phyloP scores from a whole-genome alignment of 2,888 invertebrate species.

The Temnothorax ravouxi region DNA sequence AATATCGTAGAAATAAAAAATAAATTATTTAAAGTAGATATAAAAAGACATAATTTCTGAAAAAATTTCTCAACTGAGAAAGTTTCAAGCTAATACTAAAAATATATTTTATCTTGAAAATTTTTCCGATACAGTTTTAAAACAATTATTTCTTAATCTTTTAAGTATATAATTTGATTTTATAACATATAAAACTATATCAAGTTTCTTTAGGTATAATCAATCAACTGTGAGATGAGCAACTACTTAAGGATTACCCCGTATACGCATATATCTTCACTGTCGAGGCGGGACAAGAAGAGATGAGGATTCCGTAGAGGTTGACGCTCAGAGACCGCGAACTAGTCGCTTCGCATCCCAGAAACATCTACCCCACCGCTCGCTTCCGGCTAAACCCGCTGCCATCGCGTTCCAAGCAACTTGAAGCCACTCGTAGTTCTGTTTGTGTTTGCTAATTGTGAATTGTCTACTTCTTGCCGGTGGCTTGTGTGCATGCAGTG shows the following conservation, averaged over 20 bases:
- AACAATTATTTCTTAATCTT: not conserved
- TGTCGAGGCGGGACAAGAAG: slow-evolving; percentile 67
- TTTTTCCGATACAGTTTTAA: not conserved
- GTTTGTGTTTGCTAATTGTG: slow-evolving; percentile 87
- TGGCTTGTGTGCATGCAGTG: slow-evolving; percentile 68
- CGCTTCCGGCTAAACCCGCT: slow-evolving; percentile 81
- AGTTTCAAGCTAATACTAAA: not conserved
- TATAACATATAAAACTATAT: not conserved
- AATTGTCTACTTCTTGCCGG: slow-evolving; percentile 85
- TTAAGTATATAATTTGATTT: not conserved
- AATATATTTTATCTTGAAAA: not conserved
- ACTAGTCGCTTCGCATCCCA: slow-evolving; percentile 80
- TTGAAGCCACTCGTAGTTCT: slow-evolving; percentile 84
- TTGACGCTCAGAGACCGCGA: slow-evolving; percentile 76
- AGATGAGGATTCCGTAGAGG: slow-evolving; percentile 73
- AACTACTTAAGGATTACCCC: slow-evolving; percentile 32
- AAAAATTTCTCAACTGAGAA: not conserved
- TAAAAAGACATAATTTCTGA: not conserved
- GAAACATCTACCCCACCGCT: slow-evolving; percentile 78
- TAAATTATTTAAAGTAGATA: not conserved
- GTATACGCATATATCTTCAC: slow-evolving; percentile 71
- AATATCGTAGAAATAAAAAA: not conserved
- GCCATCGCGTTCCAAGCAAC: slow-evolving; percentile 78
- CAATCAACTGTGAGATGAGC: not conserved
- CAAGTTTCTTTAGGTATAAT: not conserved